Evolutionary conservation across 2,888 invertebrate genomes (phyloP).

Genomic region (Drosophila sordidula): DNA sequence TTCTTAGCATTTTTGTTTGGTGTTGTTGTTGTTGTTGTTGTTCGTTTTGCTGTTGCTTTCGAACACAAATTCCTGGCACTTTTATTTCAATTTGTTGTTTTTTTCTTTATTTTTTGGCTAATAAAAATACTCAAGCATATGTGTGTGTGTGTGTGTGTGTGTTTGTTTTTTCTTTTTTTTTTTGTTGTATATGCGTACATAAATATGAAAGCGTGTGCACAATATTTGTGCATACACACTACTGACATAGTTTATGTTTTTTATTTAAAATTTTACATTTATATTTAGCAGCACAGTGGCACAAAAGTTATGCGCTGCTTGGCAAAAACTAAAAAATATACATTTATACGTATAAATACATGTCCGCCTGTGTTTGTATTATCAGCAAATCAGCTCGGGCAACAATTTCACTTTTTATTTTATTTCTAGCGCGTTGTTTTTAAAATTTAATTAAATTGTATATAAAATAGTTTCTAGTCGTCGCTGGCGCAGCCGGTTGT

Average conservation of each 20-base stretch:
- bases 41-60: constrained; percentile 40
- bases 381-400: constrained; percentile 26
- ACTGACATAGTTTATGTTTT: constrained; percentile 68
- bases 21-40: constrained; percentile 19
- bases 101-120: constrained; percentile 18
- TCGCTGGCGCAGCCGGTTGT: constrained; percentile 54
- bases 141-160: constrained; percentile 8
- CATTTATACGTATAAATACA: constrained; percentile 7
- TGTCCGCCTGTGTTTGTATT: background rate
- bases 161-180: constrained; percentile 8
- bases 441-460: constrained; percentile 25
- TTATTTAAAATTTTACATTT: constrained; percentile 23
- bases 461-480: constrained; percentile 49
- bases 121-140: constrained; percentile 31
- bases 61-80: constrained; percentile 57
- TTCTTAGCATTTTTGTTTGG: constrained; percentile 50
- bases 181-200: constrained; percentile 11
- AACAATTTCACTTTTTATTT: constrained; percentile 60
- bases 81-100: constrained; percentile 48
- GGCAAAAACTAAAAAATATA: background rate
- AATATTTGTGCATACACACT: constrained; percentile 76
- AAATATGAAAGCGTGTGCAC: constrained; percentile 40
- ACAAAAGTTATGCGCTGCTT: constrained; percentile 3
- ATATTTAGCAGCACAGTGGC: constrained; percentile 48
- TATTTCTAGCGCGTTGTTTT: constrained; percentile 29